phyloP scores from a whole-genome alignment of 92 coral and sea anemone genomes.

The Siderastrea radians region DNA sequence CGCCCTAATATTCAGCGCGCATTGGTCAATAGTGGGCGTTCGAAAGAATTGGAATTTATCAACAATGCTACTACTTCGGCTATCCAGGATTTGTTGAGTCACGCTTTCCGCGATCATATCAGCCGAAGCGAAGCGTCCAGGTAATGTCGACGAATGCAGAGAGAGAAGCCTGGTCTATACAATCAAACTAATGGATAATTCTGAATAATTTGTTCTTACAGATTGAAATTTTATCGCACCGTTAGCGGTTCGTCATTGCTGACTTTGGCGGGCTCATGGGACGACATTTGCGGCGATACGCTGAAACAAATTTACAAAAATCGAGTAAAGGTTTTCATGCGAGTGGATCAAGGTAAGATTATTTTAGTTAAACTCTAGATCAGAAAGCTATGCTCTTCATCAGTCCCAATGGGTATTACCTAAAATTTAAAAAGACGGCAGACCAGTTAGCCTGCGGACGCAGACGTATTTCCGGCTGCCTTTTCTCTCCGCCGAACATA shows the following conservation, averaged over 20 bases:
- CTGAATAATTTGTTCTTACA: background rate
- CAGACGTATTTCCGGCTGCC: no score
- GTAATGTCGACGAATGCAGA: no score
- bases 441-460: no score
- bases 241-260: background rate
- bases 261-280: background rate
- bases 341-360: background rate
- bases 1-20: background rate
- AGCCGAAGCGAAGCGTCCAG: no score
- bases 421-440: no score
- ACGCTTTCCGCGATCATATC: background rate
- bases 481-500: no score
- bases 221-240: background rate
- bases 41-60: conserved; percentile 2
- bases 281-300: background rate
- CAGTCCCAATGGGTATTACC: no score
- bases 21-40: background rate
- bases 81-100: background rate
- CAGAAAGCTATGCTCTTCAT: no score
- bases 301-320: no score
- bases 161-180: no score
- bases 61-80: background rate
- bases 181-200: background rate
- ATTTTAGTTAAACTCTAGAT: no score
- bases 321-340: background rate